Evolutionary conservation across 2,888 invertebrate genomes (phyloP), one percentile per base, ranked within the genome.

Genomic region (Drosophila stalkeri): DNA sequence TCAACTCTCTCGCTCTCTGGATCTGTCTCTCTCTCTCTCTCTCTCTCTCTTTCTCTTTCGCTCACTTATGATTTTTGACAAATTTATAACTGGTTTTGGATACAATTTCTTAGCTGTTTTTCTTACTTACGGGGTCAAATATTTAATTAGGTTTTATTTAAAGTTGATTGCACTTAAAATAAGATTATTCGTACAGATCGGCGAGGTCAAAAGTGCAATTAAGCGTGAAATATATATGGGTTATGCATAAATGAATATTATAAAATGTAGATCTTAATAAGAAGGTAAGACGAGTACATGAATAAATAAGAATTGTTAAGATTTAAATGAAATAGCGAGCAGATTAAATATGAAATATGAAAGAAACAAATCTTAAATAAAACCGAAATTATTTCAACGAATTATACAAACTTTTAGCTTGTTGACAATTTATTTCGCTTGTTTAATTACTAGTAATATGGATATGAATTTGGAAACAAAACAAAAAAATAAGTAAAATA

Each of bases 11-110:
- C 16, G 2, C 3, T 35, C 7, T 20, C 20, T 27, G 27, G 27
- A 27, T 27, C 33, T 43, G 20, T 8, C 23, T 20, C 33, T 43
- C 23, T 23, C 23, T 8, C 31, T n/a, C 33, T 43, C 33, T 8
- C 23, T 20, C 33, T 43, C 23, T 23, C 23, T 8, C 31, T n/a
- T 11, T 16, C 12, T 14, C 14, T 20, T n/a, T 33, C 7, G 2
- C 20, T 52, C 5, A 8, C 16, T 4, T 5, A 9, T 20, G 2
- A 37, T 31, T 41, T 46, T 52, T 62, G 14, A 27, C 20, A 55
- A 51, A 49, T 23, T 49, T 37, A n/a, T 56, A 86, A 88, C 89
- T 64, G 72, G 83, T 87, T 82, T 82, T 11, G 2, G 33, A 23
- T 49, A 4, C 39, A 9, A 23, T 66, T 27, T 14, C 27, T 49